phyloP scores from a whole-genome alignment of 2,888 invertebrate genomes.

The Scaptomyza polygonia region DNA sequence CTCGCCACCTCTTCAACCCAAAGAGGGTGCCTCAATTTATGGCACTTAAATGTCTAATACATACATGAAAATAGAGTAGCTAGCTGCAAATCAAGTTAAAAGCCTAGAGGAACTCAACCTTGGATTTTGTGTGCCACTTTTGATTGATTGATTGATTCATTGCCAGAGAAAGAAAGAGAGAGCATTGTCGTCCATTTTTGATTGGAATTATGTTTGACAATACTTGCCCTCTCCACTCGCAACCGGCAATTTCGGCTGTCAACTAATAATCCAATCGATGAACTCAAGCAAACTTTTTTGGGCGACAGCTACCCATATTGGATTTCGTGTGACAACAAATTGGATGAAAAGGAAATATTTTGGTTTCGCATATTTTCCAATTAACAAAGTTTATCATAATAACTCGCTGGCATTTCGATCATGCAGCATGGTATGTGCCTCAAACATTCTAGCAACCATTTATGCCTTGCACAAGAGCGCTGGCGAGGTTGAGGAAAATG shows the following conservation, averaged over 20 bases:
- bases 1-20: not conserved
- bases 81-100: conserved; percentile 26
- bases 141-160: conserved; percentile 47
- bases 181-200: conserved; percentile 22
- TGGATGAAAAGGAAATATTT: conserved; percentile 49
- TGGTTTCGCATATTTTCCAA: conserved; percentile 70
- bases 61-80: conserved; percentile 4
- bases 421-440: conserved; percentile 70
- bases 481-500: not conserved
- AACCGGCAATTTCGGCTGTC: conserved; percentile 21
- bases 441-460: conserved; percentile 67
- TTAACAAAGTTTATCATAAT: conserved; percentile 80
- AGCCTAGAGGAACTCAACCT: not conserved
- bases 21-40: conserved; percentile 48
- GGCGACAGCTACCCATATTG: conserved; percentile 2
- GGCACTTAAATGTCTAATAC: conserved; percentile 53
- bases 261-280: conserved; percentile 18
- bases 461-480: conserved; percentile 51
- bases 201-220: conserved; percentile 24
- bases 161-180: not conserved
- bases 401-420: conserved; percentile 69
- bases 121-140: conserved; percentile 28
- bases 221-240: not conserved
- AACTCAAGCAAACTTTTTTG: not conserved
- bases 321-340: conserved; percentile 16